Base-by-base conservation (phyloP, 2,113 vertebrate species). In the Pedetes capensis region DNA sequence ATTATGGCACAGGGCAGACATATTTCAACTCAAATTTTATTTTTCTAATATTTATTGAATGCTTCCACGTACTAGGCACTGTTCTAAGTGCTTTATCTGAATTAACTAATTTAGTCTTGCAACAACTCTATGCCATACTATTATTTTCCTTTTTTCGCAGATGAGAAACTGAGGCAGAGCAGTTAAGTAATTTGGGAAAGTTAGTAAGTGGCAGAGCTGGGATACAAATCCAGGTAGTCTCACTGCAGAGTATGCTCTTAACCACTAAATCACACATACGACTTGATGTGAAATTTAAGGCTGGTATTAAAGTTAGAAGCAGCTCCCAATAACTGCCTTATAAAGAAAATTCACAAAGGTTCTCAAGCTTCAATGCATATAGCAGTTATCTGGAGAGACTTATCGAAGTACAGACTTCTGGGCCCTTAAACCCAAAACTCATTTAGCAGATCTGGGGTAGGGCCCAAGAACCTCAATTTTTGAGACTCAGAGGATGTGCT, bases 131-230 rank as follows among this genome's bases (percentile, higher is more conserved):
- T 37, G 29, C 61, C 27, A 37, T 81, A 95, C 11, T 95, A 81
- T 13, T 87, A 25, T 68, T 91, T 95, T 75, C 69, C 44, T 92
- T 92, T 90, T 91, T 89, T 75, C 87, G 42, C 64, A 95, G 71
- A 55, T 25, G 23, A 89, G 63, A 94, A 95, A 86, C 11, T 82
- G 55, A 87, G 23, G 12, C 22, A 79, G 64, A 95, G 23, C 55
- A 88, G 42, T 91, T 91, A 93, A 83, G 63, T 85, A 93, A 87
- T 51, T 80, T 94, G 69, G 32, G 88, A 68, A 92, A 63, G 74
- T 79, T 92, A 75, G 4, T n/a, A 95, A 84, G 44, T 61, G 57
- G 55, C 12, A 88, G 74, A 63, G 66, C 29, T 78, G 51, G 63
- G 42, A 81, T 59, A 93, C 6, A 91, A 95, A 93, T 3, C 34